Conservation (phyloP, 2,797 vertebrate species). For the Iguana delicatissima region DNA sequence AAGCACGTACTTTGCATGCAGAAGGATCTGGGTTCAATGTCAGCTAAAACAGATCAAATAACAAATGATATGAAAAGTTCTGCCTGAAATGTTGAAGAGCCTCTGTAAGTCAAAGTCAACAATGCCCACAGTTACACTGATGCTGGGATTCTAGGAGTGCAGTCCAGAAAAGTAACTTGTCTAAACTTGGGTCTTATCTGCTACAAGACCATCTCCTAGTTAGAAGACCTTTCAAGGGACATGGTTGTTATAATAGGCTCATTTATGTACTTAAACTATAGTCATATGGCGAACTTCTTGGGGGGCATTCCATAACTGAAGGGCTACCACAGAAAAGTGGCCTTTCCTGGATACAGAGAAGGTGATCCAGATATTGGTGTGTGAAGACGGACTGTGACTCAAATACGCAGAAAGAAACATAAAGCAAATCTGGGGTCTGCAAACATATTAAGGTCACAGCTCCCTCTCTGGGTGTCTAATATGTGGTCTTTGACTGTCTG, state of each 20-base stretch:
- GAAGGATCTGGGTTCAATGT: neutral
- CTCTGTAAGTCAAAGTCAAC: neutral
- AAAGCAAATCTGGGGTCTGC: neutral
- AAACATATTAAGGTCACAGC: neutral
- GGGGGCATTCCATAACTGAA: too few relatives aligned
- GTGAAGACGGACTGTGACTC: neutral
- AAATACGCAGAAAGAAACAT: neutral
- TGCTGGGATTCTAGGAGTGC: too few relatives aligned
- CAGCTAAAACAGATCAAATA: neutral
- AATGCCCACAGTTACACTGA: neutral
- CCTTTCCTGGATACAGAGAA: too few relatives aligned
- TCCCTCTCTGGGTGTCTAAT: neutral
- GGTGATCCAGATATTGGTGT: neutral
- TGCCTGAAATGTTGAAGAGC: neutral
- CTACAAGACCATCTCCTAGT: too few relatives aligned
- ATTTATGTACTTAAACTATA: too few relatives aligned
- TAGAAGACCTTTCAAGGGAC: too few relatives aligned
- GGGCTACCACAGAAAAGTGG: too few relatives aligned
- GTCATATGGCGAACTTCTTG: too few relatives aligned
- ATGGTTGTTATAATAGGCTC: too few relatives aligned
- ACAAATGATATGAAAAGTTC: neutral
- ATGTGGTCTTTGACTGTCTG: neutral
- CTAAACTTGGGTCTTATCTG: too few relatives aligned
- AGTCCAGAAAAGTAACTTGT: too few relatives aligned
- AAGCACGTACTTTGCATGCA: neutral